Base-by-base conservation (phyloP, 1,140 invertebrate genomes). In the Thrips palmi region DNA sequence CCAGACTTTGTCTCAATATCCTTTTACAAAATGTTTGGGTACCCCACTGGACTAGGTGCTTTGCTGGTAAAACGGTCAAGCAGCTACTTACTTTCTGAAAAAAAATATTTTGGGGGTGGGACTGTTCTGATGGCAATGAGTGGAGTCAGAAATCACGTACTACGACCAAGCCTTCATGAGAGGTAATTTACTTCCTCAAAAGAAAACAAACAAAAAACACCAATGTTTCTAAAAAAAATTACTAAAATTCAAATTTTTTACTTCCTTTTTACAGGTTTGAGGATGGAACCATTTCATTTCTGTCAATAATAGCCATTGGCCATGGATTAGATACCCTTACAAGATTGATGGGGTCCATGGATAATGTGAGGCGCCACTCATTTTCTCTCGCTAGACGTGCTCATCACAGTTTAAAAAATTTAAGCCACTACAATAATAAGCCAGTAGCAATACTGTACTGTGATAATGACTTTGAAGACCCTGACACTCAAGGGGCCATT, bases 21-120 rank as follows among this genome's bases (percentile, higher is more conserved):
- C 1, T 97, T 97, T 63, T 97, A 97, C 60, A 97, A 97, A 68
- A 86, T 97, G 50, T 96, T 97, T 65, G 93, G 93, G 3, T 94
- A 80, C 61, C 92, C 93, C 4, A 94, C 89, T 39, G 92, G 81
- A n/a, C 56, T 83, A 45, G 92, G 91, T 20, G 87, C 84, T 24
- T 55, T 97, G 2, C 49, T 97, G 32, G 74, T 96, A 0, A 71
- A 67, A 47, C 81, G 82, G 50, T 55, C 57, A 1, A 75, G 72
- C 46, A 59, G 62, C 2, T 20, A 65, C 48, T 52, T 71, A 15
- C 59, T 93, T 31, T 53, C 7, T 27, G 57, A 69, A 10, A 85
- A 77, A 62, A 62, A 57, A 29, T 94, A 87, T 55, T 93, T 85
- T 63, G 91, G 89, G 17, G 91, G 91, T 22, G 91, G 91, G 2